Conservation (phyloP, 2,113 vertebrate genomes). For the Toxostoma redivivum region DNA sequence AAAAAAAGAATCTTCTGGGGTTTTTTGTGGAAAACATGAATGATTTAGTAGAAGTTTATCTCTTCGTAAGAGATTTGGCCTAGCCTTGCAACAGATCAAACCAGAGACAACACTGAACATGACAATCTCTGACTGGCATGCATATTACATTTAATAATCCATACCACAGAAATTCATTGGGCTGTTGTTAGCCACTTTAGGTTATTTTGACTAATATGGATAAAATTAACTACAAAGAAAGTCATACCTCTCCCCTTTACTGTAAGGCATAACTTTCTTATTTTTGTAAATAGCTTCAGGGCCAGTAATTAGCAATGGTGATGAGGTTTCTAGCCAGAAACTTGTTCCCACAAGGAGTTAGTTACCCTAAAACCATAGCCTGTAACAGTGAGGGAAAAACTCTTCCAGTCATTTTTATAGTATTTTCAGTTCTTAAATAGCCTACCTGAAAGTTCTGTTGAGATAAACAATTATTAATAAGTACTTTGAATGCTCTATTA, state of each 20-base stretch:
- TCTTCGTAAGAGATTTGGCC: neutral
- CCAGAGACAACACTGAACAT: neutral
- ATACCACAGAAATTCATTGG: neutral
- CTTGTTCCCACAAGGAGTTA: neutral
- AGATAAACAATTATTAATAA: neutral
- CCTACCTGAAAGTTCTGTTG: neutral
- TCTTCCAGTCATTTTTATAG: neutral
- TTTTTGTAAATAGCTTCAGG: neutral
- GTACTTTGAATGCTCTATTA: neutral
- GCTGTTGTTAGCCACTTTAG: neutral
- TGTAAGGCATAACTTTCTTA: neutral
- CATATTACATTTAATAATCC: neutral
- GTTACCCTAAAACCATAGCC: neutral
- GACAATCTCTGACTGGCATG: neutral
- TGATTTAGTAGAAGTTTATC: neutral
- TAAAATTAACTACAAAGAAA: neutral
- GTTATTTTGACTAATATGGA: neutral
- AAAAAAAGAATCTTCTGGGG: accelerated
- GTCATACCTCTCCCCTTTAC: neutral
- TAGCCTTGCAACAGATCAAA: neutral
- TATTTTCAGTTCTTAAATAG: neutral
- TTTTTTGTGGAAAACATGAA: accelerated
- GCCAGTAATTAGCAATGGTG: neutral
- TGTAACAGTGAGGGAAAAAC: neutral
- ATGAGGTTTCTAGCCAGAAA: neutral